phyloP scores from a whole-genome alignment of 2,888 invertebrate species.

The Euzetes globulus region DNA sequence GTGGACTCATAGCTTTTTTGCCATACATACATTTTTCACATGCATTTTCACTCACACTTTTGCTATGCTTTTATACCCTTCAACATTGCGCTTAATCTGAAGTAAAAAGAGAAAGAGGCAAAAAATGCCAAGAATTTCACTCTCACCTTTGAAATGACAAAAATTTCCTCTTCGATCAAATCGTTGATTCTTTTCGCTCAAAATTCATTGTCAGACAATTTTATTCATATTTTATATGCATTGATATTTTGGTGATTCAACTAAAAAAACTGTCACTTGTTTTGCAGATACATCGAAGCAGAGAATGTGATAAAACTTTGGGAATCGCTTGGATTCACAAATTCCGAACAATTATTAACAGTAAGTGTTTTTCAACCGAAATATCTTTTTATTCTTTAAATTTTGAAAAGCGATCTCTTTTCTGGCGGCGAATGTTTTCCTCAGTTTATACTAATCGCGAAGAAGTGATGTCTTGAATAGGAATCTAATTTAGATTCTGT shows the following conservation, averaged over 20 bases:
- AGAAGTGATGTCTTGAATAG: too few relatives aligned
- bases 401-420: too few relatives aligned
- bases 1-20: not conserved
- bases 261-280: not conserved
- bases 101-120: too few relatives aligned
- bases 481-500: too few relatives aligned
- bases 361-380: slow-evolving; percentile 35
- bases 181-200: not conserved
- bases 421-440: too few relatives aligned
- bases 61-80: not conserved
- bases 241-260: not conserved
- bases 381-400: slow-evolving; percentile 18
- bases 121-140: not conserved
- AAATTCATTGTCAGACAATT: not conserved
- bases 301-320: slow-evolving; percentile 47
- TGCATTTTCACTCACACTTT: slow-evolving; percentile 3
- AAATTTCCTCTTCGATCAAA: not conserved
- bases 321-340: slow-evolving; percentile 46
- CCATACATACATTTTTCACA: slow-evolving; percentile 10
- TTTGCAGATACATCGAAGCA: slow-evolving; percentile 46
- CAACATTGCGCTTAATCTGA: too few relatives aligned
- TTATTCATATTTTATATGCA: not conserved
- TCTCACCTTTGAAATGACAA: slow-evolving; percentile 14
- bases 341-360: slow-evolving; percentile 44
- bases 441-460: too few relatives aligned